Conservation (phyloP, 2,113 vertebrate species). For the Oryzias javanicus region DNA sequence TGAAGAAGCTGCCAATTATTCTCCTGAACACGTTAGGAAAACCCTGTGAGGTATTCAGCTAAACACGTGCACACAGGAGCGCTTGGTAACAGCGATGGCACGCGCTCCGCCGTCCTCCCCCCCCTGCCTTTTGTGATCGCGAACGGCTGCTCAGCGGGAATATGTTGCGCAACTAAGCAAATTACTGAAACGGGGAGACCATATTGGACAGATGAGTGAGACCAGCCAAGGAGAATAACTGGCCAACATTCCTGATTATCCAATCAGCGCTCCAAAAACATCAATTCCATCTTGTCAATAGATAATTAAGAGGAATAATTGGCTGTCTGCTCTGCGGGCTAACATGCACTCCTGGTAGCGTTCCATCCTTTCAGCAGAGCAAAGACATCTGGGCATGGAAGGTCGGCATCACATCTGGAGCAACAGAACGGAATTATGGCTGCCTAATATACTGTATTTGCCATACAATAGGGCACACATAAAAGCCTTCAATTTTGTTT, state of each 20-base stretch:
- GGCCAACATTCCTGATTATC: conserved; percentile 75
- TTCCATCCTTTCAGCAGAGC: conserved; percentile 56
- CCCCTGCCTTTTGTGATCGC: conserved; percentile 11
- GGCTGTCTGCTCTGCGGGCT: conserved; percentile 58
- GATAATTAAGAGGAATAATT: conserved; percentile 79
- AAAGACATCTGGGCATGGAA: conserved; percentile 21
- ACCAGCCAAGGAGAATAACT: conserved; percentile 70
- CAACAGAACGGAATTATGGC: background rate
- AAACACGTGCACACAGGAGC: background rate
- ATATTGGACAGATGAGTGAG: conserved; percentile 70
- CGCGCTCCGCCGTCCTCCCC: conserved; percentile 1
- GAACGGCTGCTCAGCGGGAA: conserved; percentile 47
- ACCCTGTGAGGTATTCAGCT: conserved; percentile 3
- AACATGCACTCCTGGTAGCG: conserved; percentile 53
- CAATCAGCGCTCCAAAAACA: conserved; percentile 73
- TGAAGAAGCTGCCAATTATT: conserved; percentile 26
- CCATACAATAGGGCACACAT: too few species aligned
- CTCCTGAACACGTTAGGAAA: conserved; percentile 23
- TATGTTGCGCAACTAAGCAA: conserved; percentile 50
- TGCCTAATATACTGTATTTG: too few species aligned
- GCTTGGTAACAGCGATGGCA: background rate
- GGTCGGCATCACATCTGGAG: conserved; percentile 23
- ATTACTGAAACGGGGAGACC: conserved; percentile 64
- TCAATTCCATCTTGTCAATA: conserved; percentile 77
- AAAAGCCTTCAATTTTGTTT: too few species aligned